Evolutionary conservation across 2,797 vertebrate genomes (phyloP).

Genomic region (Urosaurus nigricauda): DNA sequence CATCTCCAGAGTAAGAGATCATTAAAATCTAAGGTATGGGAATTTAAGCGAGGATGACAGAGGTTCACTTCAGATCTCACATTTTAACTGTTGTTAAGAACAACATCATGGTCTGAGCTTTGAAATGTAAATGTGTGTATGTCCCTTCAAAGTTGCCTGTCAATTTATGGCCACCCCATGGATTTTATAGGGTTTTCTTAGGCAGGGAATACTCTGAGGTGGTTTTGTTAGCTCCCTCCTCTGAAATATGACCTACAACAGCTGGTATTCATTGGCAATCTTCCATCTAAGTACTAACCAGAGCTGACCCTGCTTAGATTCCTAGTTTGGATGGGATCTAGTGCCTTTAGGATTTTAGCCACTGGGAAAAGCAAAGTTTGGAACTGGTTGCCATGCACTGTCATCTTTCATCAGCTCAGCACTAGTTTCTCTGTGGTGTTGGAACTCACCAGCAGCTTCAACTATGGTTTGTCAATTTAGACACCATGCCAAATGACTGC

Average conservation of each 20-base stretch:
- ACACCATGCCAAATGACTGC: neutral
- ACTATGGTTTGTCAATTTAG: constrained; percentile 7
- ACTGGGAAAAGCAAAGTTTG: too few species aligned
- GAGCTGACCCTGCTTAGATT: too few species aligned
- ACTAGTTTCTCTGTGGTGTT: neutral
- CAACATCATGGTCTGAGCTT: neutral
- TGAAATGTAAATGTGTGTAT: neutral
- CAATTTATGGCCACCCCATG: too few species aligned
- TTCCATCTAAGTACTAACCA: too few species aligned
- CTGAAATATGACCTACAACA: too few species aligned
- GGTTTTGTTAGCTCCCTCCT: too few species aligned
- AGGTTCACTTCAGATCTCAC: neutral
- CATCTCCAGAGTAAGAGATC: neutral
- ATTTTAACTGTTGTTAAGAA: neutral
- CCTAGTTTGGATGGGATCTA: too few species aligned
- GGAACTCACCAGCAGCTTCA: neutral
- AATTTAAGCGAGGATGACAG: neutral
- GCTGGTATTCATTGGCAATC: too few species aligned
- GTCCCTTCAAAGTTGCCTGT: too few species aligned
- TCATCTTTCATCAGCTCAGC: neutral
- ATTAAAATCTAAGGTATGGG: neutral
- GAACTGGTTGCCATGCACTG: neutral
- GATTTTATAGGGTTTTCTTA: too few species aligned
- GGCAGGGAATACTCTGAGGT: too few species aligned
- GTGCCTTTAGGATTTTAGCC: too few species aligned